phyloP scores from a whole-genome alignment of 2,888 invertebrate genomes.

The Anorthoa munda region DNA sequence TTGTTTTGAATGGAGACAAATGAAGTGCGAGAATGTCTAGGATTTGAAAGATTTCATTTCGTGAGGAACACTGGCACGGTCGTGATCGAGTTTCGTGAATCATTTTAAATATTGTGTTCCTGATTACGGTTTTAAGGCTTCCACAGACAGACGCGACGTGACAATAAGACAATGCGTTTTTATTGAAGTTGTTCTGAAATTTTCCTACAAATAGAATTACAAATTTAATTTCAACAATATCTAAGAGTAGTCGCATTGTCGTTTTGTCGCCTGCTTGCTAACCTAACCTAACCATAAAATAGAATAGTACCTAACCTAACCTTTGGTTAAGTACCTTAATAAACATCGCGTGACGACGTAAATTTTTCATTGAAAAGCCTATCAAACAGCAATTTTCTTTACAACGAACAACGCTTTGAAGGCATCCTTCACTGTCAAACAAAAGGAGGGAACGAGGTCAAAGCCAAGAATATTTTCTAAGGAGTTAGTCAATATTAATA shows the following conservation, averaged over 20 bases:
- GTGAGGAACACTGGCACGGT: neutral
- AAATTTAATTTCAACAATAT: too few species aligned
- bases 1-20: constrained; percentile 4
- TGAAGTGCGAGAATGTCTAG: neutral
- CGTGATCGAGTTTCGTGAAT: neutral
- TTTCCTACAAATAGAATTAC: too few species aligned
- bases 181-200: too few species aligned
- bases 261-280: too few species aligned
- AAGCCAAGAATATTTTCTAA: constrained; percentile 18
- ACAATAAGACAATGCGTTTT: too few species aligned
- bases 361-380: constrained; percentile 41
- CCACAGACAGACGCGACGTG: too few species aligned
- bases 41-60: neutral
- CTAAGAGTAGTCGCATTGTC: too few species aligned
- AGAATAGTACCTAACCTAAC: too few species aligned
- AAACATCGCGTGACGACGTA: constrained; percentile 28
- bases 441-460: constrained; percentile 53
- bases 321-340: too few species aligned
- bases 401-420: constrained; percentile 5
- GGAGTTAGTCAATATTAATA: constrained; percentile 16
- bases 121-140: too few species aligned
- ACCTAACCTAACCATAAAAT: too few species aligned
- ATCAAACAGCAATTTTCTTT: constrained; percentile 22
- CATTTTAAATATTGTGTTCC: neutral
- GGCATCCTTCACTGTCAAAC: constrained; percentile 56